Evolutionary conservation across 2,113 vertebrate genomes (phyloP).

Genomic region (Leucopternis melanops): DNA sequence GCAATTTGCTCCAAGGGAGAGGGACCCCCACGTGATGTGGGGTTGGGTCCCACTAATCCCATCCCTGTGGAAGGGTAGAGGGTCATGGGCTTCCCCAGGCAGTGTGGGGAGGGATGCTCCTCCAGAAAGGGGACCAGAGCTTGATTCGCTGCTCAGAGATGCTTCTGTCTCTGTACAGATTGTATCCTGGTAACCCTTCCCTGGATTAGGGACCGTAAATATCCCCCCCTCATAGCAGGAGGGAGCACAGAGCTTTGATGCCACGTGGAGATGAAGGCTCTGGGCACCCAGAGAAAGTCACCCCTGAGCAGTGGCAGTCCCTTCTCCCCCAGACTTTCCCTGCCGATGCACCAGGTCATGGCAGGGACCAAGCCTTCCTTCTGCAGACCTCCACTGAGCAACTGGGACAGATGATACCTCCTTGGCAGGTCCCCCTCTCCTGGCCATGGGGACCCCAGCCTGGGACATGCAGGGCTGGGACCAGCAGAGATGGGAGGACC

Average conservation of each 20-base stretch:
- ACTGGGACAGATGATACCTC: not conserved
- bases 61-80: not conserved
- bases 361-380: not conserved
- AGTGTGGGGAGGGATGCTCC: not conserved
- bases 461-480: not conserved
- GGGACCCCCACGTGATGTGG: too few relatives aligned
- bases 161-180: not conserved
- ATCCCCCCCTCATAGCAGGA: not conserved
- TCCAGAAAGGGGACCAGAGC: not conserved
- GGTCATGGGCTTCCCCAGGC: not conserved
- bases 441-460: not conserved
- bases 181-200: not conserved
- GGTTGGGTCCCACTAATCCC: not conserved
- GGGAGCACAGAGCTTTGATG: not conserved
- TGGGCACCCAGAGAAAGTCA: not conserved
- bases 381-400: not conserved
- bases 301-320: not conserved
- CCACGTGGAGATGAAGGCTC: fast-evolving
- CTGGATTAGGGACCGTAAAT: fast-evolving
- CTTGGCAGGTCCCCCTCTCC: not conserved
- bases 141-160: not conserved
- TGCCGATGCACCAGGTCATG: too few relatives aligned
- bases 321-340: not conserved
- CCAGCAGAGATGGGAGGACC: not conserved
- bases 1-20: not conserved